A percentile compares a stretch with the other conserved stretches of the same genome.
phyloP scores from a whole-genome alignment of 2,797 vertebrate genomes.

The Silurus lanzhouensis region DNA sequence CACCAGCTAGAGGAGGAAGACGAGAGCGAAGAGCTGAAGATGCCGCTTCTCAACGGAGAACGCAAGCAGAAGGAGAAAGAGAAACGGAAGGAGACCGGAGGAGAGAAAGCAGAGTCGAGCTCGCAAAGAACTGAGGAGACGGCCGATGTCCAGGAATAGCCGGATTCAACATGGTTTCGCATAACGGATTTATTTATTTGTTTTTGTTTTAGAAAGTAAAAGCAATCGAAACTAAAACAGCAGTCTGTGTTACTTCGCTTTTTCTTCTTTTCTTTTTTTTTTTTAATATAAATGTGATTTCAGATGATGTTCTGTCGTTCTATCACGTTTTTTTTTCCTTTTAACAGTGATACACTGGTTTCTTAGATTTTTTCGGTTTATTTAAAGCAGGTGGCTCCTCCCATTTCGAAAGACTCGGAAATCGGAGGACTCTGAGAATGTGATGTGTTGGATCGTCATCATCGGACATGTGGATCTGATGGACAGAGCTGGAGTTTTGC shows the following conservation, averaged over 20 bases:
- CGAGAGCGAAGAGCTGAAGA: slow-evolving; percentile 63
- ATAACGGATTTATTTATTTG: slow-evolving; percentile 68
- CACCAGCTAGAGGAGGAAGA: slow-evolving; percentile 82
- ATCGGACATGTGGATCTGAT: neutral
- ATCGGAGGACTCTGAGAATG: neutral
- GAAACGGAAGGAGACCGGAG: slow-evolving; percentile 21
- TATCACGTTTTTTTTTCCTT: neutral
- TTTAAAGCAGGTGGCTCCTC: slow-evolving; percentile 11
- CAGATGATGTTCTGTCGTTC: neutral
- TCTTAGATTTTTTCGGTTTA: neutral
- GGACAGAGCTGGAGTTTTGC: neutral
- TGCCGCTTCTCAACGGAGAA: slow-evolving; percentile 76
- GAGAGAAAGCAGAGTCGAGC: slow-evolving; percentile 60
- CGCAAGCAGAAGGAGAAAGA: slow-evolving; percentile 61
- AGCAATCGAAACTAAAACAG: slow-evolving; percentile 53
- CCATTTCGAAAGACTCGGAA: neutral
- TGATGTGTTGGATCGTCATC: neutral
- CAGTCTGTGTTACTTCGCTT: slow-evolving; percentile 34
- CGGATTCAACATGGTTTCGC: too few species aligned
- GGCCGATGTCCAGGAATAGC: slow-evolving; percentile 76
- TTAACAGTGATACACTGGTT: slow-evolving; percentile 13
- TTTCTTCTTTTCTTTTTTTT: slow-evolving; percentile 43
- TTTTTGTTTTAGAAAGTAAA: slow-evolving; percentile 62
- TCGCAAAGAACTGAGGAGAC: slow-evolving; percentile 73
- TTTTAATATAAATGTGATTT: neutral